Evolutionary conservation across 2,113 vertebrate genomes (phyloP), one percentile per base, ranked within the genome.

Genomic region (Atherinomorus stipes): DNA sequence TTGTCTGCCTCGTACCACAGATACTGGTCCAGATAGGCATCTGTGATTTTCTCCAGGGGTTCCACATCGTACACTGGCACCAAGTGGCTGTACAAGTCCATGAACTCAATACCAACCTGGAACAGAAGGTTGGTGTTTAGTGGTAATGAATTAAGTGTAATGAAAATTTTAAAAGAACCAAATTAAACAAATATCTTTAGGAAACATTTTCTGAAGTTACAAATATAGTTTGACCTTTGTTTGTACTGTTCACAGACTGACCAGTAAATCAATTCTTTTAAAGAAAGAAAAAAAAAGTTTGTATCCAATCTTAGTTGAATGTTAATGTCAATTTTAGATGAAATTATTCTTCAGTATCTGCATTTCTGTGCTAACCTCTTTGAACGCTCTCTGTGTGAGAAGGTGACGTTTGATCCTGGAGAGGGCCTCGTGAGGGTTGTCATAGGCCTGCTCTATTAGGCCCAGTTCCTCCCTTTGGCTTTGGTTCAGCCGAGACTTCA

Each of bases 321-420:
- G n/a, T n/a, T 34, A 34, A 1, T 34, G 31, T 34, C 31, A 34
- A 34, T 34, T 34, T 34, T 34, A 34, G 31, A 34, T 9, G 5
- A 34, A 5, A 34, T 34, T 34, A 3, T 31, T 31, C 31, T 34
- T 34, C 31, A 34, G 6, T 44, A 59, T 52, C 34, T 19, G 22
- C 28, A 57, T 0, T 11, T 50, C 13, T 4, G 7, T 56, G 3
- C 86, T 91, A 69, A 98, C 98, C 94, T 99, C 98, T 85, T 99
- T 99, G 92, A 99, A 99, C 40, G 98, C 98, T 95, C 98, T 96
- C 94, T 99, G 98, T 22, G 98, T 99, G 81, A 99, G 95, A 62
- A 99, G 93, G 86, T 99, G 98, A 95, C 98, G 98, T 60, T 99
- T 99, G 93, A 99, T 99, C 84, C 98, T 97, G 78, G 98, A 99